phyloP scores from a whole-genome alignment of 2,888 invertebrate genomes.

The Sphaeridia pumilis region DNA sequence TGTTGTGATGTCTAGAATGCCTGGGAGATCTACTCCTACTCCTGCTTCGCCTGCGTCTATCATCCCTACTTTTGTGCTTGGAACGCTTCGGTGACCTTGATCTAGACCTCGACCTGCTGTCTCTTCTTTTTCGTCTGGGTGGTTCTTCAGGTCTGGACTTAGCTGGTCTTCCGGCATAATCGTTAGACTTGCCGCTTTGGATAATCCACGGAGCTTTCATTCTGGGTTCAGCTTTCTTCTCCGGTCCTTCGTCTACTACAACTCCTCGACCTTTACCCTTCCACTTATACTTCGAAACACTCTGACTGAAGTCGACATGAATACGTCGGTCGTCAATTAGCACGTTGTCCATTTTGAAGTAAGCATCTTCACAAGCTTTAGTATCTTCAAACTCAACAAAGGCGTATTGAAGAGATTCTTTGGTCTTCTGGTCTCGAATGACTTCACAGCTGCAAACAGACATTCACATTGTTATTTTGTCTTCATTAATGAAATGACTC shows the following conservation, averaged over 20 bases:
- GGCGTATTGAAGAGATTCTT: conserved; percentile 94
- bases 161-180: neutral
- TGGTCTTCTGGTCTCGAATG: conserved; percentile 80
- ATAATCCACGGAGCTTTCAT: conserved; percentile 19
- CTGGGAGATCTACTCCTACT: conserved; percentile 10
- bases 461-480: no score
- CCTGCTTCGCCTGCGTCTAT: neutral
- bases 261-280: conserved; percentile 56
- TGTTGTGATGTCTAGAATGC: neutral
- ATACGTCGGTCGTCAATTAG: conserved; percentile 96
- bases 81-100: neutral
- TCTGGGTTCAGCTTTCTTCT: conserved; percentile 9
- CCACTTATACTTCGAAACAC: conserved; percentile 89
- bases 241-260: conserved; percentile 19
- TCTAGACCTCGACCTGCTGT: neutral
- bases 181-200: neutral
- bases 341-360: conserved; percentile 99
- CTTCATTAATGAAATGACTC: neutral
- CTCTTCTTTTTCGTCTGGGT: no score
- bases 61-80: conserved; percentile 4
- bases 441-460: conserved; percentile 67
- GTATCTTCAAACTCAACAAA: conserved; percentile 93
- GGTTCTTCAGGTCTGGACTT: neutral
- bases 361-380: conserved; percentile 91
- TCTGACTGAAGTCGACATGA: conserved; percentile 99